Base-by-base conservation (phyloP, 2,797 vertebrate species). In the Cuculus canorus region DNA sequence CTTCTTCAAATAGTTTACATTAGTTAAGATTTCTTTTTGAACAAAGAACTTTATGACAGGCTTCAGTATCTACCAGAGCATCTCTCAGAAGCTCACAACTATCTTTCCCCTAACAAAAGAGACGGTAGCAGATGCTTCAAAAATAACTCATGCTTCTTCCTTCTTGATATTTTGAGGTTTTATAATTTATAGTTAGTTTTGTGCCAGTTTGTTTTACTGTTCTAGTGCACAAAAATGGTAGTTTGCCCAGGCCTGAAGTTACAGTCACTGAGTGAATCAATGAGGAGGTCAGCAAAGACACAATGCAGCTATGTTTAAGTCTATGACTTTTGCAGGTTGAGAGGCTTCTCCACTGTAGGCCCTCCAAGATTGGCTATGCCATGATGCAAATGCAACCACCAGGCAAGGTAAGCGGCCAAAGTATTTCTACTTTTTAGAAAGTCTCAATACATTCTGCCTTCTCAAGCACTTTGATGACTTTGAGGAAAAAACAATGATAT, bases 251-350 rank as follows among this genome's bases (percentile, higher is more conserved):
- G 81, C 43, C 41, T 61, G 56, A 88, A 70, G 81, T 37, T n/a
- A 25, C 9, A 87, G 35, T 23, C 41, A 70, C 15, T 3, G 0
- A 66, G 52, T 9, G 33, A 73, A 75, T 77, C 71, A 47, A 10
- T 5, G 24, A 80, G 28, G 35, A 77, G 43, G 56, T 7, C 47
- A 80, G 57, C 33, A 43, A 71, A 33, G 68, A 54, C 33, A 28
- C 0, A 2, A 39, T 0, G 1, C 30, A 84, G 33, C 13, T 45
- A 8, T 4, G 4, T 22, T 9, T 8, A 25, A 72, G 61, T 8
- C 69, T 37, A 3, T 9, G 23, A 52, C 37, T 39, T 7, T 2
- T 22, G 35, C 39, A 59, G 39, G 37, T 0, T 7, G 27, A 78
- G 39, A 56, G 53, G 56, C n/a, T 76, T 72, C 52, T 79, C 33